Evolutionary conservation across 2,888 invertebrate genomes (phyloP), one percentile per base, ranked within the genome.

Genomic region (Agrenia bidenticulata): DNA sequence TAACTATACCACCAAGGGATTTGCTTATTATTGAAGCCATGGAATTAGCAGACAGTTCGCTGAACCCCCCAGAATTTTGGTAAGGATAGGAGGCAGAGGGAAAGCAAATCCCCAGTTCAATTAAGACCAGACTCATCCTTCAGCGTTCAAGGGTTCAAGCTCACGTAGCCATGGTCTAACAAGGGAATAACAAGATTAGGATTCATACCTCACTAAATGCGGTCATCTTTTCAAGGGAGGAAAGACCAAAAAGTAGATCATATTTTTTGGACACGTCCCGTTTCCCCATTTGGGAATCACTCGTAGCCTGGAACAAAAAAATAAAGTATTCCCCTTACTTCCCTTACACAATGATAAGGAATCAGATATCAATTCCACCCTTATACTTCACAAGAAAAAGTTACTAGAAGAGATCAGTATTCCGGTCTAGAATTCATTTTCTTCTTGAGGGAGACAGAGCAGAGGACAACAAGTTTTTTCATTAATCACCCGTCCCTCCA

Each of bases 241-340:
- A 76, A 65, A 75, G 66, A 58, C 76, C 76, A 66, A 76, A 76
- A 59, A 76, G 73, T 37, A 76, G 69, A 66, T 76, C 76, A 62
- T 76, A 76, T 66, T 76, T 76, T 69, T 72, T 75, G 56, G 72
- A 71, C 66, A 75, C 65, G 67, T 76, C 74, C 32, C 76, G 61
- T 53, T 76, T 76, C 39, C 74, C 74, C 76, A 75, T 73, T 69
- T 73, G 73, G 58, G 62, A 69, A 42, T 72, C 72, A n/a, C 62
- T 62, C 24, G 67, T 21, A 51, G 64, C 53, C 64, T 69, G 61
- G 42, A 55, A 58, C 17, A 49, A 65, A 60, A 58, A 45, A 19
- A 17, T 45, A n/a, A n/a, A n/a, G n/a, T n/a, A n/a, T n/a, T n/a
- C n/a, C n/a, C n/a, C n/a, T n/a, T n/a, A n/a, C n/a, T n/a, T n/a